phyloP scores from a whole-genome alignment of 1,140 invertebrate species.

The Harlomillsia oculata region DNA sequence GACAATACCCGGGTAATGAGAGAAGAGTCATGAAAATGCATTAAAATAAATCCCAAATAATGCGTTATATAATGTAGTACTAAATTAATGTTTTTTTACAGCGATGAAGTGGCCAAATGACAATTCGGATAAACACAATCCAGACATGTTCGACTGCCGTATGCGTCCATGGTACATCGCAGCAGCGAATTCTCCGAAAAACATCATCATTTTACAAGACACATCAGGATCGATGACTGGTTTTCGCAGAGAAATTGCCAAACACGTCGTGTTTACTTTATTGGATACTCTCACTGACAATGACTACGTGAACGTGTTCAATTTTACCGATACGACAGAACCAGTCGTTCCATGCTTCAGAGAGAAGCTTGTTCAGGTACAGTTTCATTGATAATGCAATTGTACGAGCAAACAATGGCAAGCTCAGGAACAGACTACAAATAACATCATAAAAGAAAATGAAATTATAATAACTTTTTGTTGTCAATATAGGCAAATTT shows the following conservation, averaged over 20 bases:
- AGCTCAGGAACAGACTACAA: too few relatives aligned
- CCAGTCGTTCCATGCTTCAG: slow-evolving; percentile 71
- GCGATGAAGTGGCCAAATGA: slow-evolving; percentile 49
- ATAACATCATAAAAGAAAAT: too few relatives aligned
- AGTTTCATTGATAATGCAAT: too few relatives aligned
- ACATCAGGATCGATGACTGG: slow-evolving; percentile 97
- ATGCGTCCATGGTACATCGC: slow-evolving; percentile 92
- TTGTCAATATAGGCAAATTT: slow-evolving; percentile 54
- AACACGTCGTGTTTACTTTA: slow-evolving; percentile 77
- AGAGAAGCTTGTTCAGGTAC: slow-evolving; percentile 60
- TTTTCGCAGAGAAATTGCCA: slow-evolving; percentile 80
- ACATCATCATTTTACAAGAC: slow-evolving; percentile 91
- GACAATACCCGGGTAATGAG: slow-evolving; percentile 74
- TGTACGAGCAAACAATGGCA: too few relatives aligned
- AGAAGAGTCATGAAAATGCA: slow-evolving; percentile 9
- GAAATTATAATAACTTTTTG: too few relatives aligned
- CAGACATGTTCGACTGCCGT: slow-evolving; percentile 77
- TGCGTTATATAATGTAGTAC: background rate
- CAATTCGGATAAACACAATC: slow-evolving; percentile 39
- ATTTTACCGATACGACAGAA: slow-evolving; percentile 54
- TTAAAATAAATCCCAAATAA: background rate
- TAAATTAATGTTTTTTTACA: slow-evolving; percentile 41
- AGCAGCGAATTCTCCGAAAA: slow-evolving; percentile 93
- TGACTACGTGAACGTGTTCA: slow-evolving; percentile 89
- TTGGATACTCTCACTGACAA: slow-evolving; percentile 95